Base-by-base conservation (phyloP, 2,888 invertebrate genomes). In the Hypselothyrea guttata region DNA sequence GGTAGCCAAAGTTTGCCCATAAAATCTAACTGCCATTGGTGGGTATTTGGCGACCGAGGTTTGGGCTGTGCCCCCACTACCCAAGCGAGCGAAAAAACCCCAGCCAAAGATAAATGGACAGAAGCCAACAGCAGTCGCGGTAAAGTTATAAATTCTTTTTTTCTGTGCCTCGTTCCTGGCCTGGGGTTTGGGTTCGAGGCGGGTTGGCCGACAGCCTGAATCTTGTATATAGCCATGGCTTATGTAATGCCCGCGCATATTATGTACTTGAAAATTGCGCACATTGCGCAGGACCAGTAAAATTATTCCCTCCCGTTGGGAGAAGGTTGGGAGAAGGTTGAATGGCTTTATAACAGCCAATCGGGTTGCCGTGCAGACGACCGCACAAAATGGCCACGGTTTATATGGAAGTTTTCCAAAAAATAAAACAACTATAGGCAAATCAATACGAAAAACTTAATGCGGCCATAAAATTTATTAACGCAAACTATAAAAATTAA, bases 11-110 rank as follows among this genome's bases (percentile, higher is more conserved):
- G 81, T 86, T 89, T 87, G 81, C 70, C 86, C 86, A 89, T 83
- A 84, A 83, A 83, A 83, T 81, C 75, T 78, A 66, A 83, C 81
- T 83, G 76, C 86, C 55, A 85, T 82, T 86, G 86, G 83, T 77
- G 82, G 78, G 86, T 42, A 71, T 81, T 84, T 18, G 9, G 35
- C 4, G 13, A 7, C 12, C 4, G 33, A 11, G 51, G 33, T 55
- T 28, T 84, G 64, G 46, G 44, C 58, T 64, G 45, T 67, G 13
- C 28, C 28, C 59, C 38, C 13, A 27, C 38, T 27, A 54, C 37
- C 51, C 55, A 48, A 45, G 38, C 42, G 35, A 57, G 44, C 53
- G 40, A 54, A 65, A 71, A 67, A 67, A 40, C 35, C 60, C 57
- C 65, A 60, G 53, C 69, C 59, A 84, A 73, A 82, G 81, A 82